A percentile compares a stretch with the other conserved stretches of the same genome.
Evolutionary conservation across 1,140 invertebrate genomes (phyloP).

Genomic region (Octopus sinensis): DNA sequence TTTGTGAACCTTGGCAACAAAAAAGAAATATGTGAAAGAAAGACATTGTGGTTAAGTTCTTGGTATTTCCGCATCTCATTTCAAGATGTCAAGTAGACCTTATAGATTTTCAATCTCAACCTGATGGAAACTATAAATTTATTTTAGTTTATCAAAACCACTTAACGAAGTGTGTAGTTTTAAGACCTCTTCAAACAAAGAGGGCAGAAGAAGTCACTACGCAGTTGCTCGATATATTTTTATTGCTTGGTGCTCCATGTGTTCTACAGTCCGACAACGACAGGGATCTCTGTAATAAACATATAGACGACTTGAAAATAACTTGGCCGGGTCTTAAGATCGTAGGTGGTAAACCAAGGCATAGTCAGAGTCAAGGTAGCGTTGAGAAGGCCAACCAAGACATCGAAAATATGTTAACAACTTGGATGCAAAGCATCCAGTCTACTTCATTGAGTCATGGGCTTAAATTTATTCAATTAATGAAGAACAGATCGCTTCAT

Average conservation of each 20-base stretch:
- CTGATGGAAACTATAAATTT: conserved; percentile 23
- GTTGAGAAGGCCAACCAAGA: neutral
- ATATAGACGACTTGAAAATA: conserved; percentile 28
- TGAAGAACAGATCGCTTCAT: neutral
- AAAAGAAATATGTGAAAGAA: conserved; percentile 22
- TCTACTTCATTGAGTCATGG: neutral
- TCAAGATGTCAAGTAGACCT: conserved; percentile 29
- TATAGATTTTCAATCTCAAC: conserved; percentile 26
- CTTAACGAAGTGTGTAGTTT: conserved; percentile 28
- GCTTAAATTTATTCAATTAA: neutral
- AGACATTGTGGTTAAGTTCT: conserved; percentile 19
- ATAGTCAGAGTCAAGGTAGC: neutral
- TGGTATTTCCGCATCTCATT: conserved; percentile 16
- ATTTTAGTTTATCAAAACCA: conserved; percentile 32
- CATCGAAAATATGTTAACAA: neutral
- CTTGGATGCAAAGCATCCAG: neutral
- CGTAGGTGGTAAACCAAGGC: neutral
- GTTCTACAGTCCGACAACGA: conserved; percentile 38
- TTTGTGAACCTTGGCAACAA: conserved; percentile 16
- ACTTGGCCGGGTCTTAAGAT: neutral
- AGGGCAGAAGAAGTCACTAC: neutral
- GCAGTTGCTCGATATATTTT: conserved; percentile 25
- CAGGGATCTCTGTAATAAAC: conserved; percentile 28
- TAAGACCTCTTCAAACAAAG: conserved; percentile 17
- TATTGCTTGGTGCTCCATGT: conserved; percentile 28